Evolutionary conservation across 1,140 invertebrate species (phyloP).

Genomic region (Polypedilum pembai): DNA sequence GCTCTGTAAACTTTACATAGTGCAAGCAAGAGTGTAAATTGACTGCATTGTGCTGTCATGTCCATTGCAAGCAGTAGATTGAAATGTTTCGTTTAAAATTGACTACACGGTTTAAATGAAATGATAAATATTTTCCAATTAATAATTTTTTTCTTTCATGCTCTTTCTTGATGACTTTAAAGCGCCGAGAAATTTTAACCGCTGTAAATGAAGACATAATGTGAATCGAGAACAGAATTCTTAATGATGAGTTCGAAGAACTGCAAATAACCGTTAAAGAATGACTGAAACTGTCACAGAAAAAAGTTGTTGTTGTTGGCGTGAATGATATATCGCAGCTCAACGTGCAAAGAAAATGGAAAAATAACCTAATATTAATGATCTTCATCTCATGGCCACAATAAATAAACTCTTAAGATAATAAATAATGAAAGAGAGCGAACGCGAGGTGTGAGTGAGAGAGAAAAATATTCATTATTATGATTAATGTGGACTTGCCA

Average conservation of each 20-base stretch:
- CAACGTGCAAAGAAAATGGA: constrained; percentile 23
- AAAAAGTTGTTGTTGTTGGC: background rate
- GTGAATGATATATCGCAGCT: background rate
- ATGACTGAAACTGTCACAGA: too few species aligned
- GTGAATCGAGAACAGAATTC: constrained; percentile 4
- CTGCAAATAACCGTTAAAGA: background rate
- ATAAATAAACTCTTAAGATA: constrained; percentile 28
- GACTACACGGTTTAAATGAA: background rate
- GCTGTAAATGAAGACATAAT: constrained; percentile 23
- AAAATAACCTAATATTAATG: constrained; percentile 27
- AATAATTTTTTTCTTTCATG: constrained; percentile 23
- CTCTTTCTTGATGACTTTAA: background rate
- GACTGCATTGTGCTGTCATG: constrained; percentile 1
- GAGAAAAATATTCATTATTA: constrained; percentile 19
- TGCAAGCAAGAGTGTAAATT: constrained; percentile 4
- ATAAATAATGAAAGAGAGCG: constrained; percentile 15
- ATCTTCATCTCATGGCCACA: constrained; percentile 5
- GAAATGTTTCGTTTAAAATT: background rate
- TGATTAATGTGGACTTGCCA: constrained; percentile 15
- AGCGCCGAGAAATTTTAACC: background rate
- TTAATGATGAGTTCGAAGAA: constrained; percentile 7
- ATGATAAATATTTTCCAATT: constrained; percentile 23
- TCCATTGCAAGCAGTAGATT: background rate
- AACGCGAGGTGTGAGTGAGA: background rate
- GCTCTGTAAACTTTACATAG: background rate